Percentiles rank a stretch among this genome's conserved stretches.
phyloP scores from a whole-genome alignment of 35 echinoderm and acorn worm genomes.

The Anneissia japonica region DNA sequence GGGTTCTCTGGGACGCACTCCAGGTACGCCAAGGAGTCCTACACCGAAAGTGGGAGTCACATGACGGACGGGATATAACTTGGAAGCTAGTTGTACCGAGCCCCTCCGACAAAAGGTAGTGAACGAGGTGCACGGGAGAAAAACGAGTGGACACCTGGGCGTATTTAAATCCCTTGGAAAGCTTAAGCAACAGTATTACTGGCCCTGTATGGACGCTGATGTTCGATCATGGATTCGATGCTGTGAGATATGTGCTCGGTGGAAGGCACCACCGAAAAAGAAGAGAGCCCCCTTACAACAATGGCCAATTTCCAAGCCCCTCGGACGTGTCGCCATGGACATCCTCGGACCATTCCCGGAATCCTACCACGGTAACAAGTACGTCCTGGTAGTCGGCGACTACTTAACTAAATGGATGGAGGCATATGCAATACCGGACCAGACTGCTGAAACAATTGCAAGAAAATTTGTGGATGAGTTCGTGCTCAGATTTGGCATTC shows the following conservation, averaged over 20 bases:
- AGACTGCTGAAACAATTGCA: conserved; percentile 20
- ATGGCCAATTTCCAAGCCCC: conserved; percentile 9
- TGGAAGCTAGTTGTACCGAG: conserved; percentile 30
- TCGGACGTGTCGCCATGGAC: conserved; percentile 52
- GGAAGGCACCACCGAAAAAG: conserved; percentile 33
- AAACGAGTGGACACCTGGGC: conserved; percentile 41
- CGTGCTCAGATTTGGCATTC: conserved; percentile 27
- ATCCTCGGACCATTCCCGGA: conserved; percentile 37
- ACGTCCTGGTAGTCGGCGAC: conserved; percentile 31
- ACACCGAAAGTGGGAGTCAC: conserved; percentile 33
- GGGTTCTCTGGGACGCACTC: conserved; percentile 32
- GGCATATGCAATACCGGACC: conserved; percentile 17
- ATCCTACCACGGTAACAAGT: conserved; percentile 41
- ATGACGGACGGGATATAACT: conserved; percentile 10
- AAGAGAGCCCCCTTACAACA: conserved; percentile 41
- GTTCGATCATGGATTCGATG: conserved; percentile 19
- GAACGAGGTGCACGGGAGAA: conserved; percentile 26
- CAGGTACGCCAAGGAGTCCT: conserved; percentile 22
- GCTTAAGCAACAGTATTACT: conserved; percentile 26
- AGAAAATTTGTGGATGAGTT: conserved; percentile 35
- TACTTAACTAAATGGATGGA: conserved; percentile 57
- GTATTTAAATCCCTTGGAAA: conserved; percentile 11
- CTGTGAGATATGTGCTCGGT: conserved; percentile 31
- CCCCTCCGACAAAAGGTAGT: conserved; percentile 1
- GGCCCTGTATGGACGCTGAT: conserved; percentile 20